A percentile compares a stretch with the other conserved stretches of the same genome.
Evolutionary conservation across 2,113 vertebrate species (phyloP).

Genomic region (Crotalus tigris): DNA sequence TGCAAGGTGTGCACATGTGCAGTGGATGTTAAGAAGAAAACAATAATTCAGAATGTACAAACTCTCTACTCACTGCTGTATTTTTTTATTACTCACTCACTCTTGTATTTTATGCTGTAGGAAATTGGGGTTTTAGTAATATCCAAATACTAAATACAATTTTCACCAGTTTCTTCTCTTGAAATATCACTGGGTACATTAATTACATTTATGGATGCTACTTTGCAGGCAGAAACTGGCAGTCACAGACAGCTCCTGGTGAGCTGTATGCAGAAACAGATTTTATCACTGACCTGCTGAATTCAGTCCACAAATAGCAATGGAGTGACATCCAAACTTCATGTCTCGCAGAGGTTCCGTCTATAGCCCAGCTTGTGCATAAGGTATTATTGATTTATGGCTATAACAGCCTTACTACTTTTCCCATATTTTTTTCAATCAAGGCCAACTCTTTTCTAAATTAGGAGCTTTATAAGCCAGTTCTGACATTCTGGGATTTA

Average conservation of each 20-base stretch:
- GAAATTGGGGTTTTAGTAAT: constrained; percentile 44
- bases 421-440: background rate
- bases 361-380: background rate
- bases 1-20: background rate
- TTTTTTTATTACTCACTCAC: constrained; percentile 26
- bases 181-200: constrained; percentile 49
- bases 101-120: constrained; percentile 31
- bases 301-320: background rate
- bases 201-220: constrained; percentile 36
- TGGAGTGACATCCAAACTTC: background rate
- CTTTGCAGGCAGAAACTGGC: constrained; percentile 51
- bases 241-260: constrained; percentile 41
- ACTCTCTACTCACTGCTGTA: constrained; percentile 23
- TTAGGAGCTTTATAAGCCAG: constrained; percentile 8
- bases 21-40: background rate
- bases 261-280: background rate
- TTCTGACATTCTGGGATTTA: constrained; percentile 6
- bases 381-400: background rate
- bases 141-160: constrained; percentile 45
- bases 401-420: background rate
- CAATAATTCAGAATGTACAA: constrained; percentile 19
- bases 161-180: constrained; percentile 54
- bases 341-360: background rate
- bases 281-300: background rate
- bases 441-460: constrained; percentile 3